Base-by-base conservation (phyloP, 2,113 vertebrate genomes). In the Dryoscopus gambensis region DNA sequence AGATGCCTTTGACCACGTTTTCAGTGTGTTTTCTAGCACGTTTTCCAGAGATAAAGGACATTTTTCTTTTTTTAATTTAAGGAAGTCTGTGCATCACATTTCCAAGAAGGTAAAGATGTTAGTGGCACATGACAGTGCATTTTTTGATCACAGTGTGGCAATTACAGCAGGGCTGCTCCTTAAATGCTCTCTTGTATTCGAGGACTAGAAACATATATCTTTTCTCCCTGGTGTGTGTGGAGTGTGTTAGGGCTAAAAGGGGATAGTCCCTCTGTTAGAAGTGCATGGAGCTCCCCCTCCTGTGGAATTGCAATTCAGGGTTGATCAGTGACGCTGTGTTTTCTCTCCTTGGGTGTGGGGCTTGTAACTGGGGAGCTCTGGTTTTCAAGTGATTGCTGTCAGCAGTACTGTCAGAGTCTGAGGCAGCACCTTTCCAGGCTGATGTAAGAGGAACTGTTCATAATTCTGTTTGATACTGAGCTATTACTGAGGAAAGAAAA, bases 391-490 rank as follows among this genome's bases (percentile, higher is more conserved):
- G 65, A 52, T 85, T 93, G 75, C 95, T 93, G 85, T 96, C 96
- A 93, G 84, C 80, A 85, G 53, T 94, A 84, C 93, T 97, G 80
- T 96, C 84, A 10, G 71, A 73, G 85, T 84, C 80, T 65, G 69
- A 93, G 89, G 52, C 62, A 57, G 85, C 24, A 64, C 91, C 91
- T 96, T 78, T 97, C 67, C 93, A 96, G 93, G 92, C 95, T 87
- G 83, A 64, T 76, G 55, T 81, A 73, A 97, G 95, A 93, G 92
- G 59, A 97, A 88, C 90, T 97, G 95, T 97, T 98, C 95, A 96
- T 96, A 94, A 95, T 96, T 94, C 95, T 94, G 64, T 87, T 98
- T 97, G 94, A 96, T 95, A 78, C 88, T 24, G 13, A 97, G 96
- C 83, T 94, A 37, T 95, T 97, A 88, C 85, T 84, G 89, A 97